Evolutionary conservation across 2,797 vertebrate genomes (phyloP).

Genomic region (Numenius phaeopus): DNA sequence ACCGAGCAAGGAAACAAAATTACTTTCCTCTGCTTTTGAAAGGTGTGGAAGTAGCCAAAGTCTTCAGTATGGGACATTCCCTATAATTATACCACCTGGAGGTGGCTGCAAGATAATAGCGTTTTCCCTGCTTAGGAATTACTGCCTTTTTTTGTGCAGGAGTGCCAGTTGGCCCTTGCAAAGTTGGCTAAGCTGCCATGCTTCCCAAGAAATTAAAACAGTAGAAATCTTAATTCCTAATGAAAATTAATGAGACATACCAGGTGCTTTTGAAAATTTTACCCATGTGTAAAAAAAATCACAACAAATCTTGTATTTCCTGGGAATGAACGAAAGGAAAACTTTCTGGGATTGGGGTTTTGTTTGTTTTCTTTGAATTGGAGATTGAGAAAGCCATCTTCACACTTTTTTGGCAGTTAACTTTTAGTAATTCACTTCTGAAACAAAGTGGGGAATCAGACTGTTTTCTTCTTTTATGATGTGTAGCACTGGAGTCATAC

Average conservation of each 20-base stretch:
- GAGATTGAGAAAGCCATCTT: background rate
- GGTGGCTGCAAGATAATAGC: background rate
- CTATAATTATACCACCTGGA: conserved; percentile 20
- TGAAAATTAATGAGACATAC: background rate
- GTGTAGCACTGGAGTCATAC: background rate
- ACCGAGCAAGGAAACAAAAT: conserved; percentile 34
- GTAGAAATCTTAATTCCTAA: background rate
- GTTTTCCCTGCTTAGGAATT: background rate
- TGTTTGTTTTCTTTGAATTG: background rate
- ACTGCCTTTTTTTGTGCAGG: background rate
- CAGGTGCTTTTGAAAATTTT: conserved; percentile 5
- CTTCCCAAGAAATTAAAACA: background rate
- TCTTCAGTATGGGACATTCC: background rate
- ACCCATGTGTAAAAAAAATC: background rate
- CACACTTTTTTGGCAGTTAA: background rate
- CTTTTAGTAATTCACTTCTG: background rate
- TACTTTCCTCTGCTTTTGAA: background rate
- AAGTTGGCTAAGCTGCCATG: background rate
- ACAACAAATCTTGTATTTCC: background rate
- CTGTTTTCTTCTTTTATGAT: background rate
- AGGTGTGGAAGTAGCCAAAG: background rate
- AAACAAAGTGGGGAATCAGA: background rate
- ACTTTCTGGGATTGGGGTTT: background rate
- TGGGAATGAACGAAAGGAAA: background rate
- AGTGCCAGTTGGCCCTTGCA: background rate